phyloP scores from a whole-genome alignment of 2,797 vertebrate species.

The Coracias cyanogaster region DNA sequence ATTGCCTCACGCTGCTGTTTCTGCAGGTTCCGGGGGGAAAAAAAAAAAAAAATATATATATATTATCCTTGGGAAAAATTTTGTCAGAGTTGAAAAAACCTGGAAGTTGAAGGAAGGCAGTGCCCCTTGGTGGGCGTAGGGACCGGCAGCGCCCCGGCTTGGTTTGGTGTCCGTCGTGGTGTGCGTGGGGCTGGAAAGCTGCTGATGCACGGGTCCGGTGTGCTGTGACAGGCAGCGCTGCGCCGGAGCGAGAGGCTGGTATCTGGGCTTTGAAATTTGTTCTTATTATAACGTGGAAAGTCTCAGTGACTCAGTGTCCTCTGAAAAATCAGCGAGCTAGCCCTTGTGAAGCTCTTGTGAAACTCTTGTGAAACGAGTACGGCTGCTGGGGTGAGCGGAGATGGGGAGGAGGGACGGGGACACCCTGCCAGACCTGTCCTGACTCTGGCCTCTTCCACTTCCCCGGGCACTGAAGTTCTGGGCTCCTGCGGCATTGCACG shows the following conservation, averaged over 20 bases:
- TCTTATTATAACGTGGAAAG: background rate
- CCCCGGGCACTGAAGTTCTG: fast-evolving
- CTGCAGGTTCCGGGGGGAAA: background rate
- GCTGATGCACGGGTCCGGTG: fast-evolving
- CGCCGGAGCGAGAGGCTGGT: fast-evolving
- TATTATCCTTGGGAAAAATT: background rate
- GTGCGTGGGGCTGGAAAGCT: background rate
- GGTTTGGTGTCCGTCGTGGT: too few relatives aligned
- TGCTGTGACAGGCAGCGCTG: background rate
- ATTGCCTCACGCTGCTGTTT: slow-evolving; percentile 6
- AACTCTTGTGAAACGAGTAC: fast-evolving
- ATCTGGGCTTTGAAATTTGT: background rate
- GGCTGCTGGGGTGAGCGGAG: background rate
- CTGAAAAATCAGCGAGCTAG: background rate
- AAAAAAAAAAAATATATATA: too few relatives aligned
- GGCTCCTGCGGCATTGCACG: background rate
- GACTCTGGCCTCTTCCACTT: fast-evolving
- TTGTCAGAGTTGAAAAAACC: background rate
- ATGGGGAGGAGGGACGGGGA: background rate
- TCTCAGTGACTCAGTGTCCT: background rate
- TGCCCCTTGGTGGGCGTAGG: background rate
- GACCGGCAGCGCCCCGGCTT: fast-evolving
- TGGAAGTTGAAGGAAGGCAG: background rate
- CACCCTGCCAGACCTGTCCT: fast-evolving
- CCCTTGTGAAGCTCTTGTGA: background rate